These are phyloP conservation scores for Danio tinwini DNA, from an alignment of 2,797 vertebrate genomes.

Conservation along the genomic window DNA sequence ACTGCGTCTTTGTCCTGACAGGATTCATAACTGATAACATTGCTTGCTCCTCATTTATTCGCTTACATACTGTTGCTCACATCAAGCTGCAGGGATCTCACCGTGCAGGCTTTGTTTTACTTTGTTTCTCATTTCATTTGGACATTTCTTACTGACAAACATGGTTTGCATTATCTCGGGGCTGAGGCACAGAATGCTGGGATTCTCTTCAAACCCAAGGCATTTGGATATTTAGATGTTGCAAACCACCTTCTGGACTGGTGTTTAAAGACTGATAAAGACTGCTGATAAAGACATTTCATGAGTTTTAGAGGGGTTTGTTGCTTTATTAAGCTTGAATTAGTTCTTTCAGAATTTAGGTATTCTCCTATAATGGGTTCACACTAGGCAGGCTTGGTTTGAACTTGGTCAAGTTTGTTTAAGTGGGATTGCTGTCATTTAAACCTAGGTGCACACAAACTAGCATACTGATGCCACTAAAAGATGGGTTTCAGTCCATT, in stretches of 20 bases:
- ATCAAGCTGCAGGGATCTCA: conserved; percentile 45
- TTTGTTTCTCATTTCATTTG: conserved; percentile 54
- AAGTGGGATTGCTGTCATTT: too few relatives aligned
- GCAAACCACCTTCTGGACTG: conserved; percentile 55
- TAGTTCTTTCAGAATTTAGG: background rate
- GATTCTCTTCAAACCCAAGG: conserved; percentile 33
- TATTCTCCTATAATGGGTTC: background rate
- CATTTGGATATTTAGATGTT: conserved; percentile 11
- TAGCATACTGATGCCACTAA: too few relatives aligned
- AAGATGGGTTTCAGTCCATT: too few relatives aligned
- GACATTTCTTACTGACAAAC: conserved; percentile 59
- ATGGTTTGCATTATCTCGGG: conserved; percentile 69
- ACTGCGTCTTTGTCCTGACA: conserved; percentile 66
- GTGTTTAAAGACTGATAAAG: conserved; percentile 47
- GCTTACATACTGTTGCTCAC: conserved; percentile 26
- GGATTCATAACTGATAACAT: conserved; percentile 62
- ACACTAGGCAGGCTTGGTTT: too few relatives aligned
- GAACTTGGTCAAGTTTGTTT: too few relatives aligned
- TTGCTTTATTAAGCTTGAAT: conserved; percentile 13
- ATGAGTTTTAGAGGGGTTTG: conserved; percentile 3
- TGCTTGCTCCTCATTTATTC: conserved; percentile 60
- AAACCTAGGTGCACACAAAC: too few relatives aligned
- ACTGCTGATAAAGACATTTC: conserved; percentile 32
- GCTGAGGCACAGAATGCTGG: conserved; percentile 41
- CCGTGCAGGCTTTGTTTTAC: conserved; percentile 56